Evolutionary conservation across 2,888 invertebrate species (phyloP).

Genomic region (Latrodectus elegans): DNA sequence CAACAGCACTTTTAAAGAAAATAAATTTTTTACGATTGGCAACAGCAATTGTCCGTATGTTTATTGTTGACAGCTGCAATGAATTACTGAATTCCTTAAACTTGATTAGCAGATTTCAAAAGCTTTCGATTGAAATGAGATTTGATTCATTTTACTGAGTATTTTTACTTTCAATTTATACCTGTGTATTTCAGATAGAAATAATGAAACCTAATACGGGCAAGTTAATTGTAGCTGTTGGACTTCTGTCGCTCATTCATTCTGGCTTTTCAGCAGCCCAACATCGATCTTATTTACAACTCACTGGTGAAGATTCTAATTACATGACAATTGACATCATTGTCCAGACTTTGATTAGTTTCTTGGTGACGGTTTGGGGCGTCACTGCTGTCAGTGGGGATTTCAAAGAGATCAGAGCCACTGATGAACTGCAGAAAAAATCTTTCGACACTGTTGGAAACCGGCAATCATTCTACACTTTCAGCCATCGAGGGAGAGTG

Average conservation of each 20-base stretch:
- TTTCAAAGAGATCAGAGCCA: constrained; percentile 92
- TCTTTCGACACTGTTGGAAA: constrained; percentile 93
- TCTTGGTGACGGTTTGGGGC: constrained; percentile 90
- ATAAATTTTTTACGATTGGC: no score
- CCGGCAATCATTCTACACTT: constrained; percentile 90
- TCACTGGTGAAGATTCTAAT: constrained; percentile 92
- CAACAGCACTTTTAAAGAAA: no score
- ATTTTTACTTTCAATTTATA: no score
- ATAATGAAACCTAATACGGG: constrained; percentile 2
- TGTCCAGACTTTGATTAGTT: constrained; percentile 87
- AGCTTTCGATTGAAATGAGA: no score
- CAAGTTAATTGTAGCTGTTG: background rate
- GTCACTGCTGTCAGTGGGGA: constrained; percentile 90
- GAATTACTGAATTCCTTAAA: no score
- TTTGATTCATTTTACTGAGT: no score
- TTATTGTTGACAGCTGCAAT: no score
- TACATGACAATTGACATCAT: constrained; percentile 86
- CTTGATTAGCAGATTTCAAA: no score
- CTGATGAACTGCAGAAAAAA: constrained; percentile 89
- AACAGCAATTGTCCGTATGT: no score
- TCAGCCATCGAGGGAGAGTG: constrained; percentile 89
- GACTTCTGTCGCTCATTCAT: constrained; percentile 20
- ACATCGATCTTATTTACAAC: constrained; percentile 88
- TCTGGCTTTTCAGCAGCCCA: constrained; percentile 31
- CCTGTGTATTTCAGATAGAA: background rate